phyloP scores from a whole-genome alignment of 2,888 invertebrate genomes.

The Idaea straminata region DNA sequence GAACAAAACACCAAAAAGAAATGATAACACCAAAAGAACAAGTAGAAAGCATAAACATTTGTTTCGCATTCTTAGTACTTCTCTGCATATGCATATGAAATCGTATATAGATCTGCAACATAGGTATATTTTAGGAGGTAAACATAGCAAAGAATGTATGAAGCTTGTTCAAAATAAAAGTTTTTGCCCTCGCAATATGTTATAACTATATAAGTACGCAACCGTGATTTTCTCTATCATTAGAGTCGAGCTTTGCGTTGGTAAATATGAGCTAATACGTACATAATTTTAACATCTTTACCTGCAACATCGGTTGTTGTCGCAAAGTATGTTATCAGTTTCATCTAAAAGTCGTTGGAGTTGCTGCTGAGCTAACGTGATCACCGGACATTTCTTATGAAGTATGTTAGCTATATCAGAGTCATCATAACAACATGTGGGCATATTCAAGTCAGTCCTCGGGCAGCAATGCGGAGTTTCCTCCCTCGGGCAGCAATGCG shows the following conservation, averaged over 20 bases:
- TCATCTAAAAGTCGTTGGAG: conserved; percentile 60
- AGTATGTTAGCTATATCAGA: conserved; percentile 61
- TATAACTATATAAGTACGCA: too few species aligned
- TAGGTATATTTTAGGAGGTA: background rate
- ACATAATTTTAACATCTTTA: conserved; percentile 21
- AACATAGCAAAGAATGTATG: background rate
- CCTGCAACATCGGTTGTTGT: conserved; percentile 60
- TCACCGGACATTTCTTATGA: conserved; percentile 69
- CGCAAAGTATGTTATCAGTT: conserved; percentile 57
- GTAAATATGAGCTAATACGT: background rate
- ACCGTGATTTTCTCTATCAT: too few species aligned
- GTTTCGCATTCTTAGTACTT: conserved; percentile 46
- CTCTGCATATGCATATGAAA: conserved; percentile 53
- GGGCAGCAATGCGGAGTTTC: background rate
- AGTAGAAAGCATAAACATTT: conserved; percentile 44
- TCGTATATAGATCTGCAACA: conserved; percentile 62
- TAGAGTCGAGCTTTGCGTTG: too few species aligned
- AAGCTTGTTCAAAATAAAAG: background rate
- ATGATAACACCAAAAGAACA: conserved; percentile 38
- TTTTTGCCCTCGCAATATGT: background rate
- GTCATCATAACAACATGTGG: conserved; percentile 58
- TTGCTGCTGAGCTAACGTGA: conserved; percentile 64
- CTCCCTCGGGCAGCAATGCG: background rate
- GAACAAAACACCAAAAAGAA: conserved; percentile 53
- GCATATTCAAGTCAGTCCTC: conserved; percentile 23